Percentiles rank a stretch among this genome's conserved stretches.
Evolutionary conservation across 37 sponge, comb jelly and placozoan species (phyloP).

Genomic region (Agelas oroides): DNA sequence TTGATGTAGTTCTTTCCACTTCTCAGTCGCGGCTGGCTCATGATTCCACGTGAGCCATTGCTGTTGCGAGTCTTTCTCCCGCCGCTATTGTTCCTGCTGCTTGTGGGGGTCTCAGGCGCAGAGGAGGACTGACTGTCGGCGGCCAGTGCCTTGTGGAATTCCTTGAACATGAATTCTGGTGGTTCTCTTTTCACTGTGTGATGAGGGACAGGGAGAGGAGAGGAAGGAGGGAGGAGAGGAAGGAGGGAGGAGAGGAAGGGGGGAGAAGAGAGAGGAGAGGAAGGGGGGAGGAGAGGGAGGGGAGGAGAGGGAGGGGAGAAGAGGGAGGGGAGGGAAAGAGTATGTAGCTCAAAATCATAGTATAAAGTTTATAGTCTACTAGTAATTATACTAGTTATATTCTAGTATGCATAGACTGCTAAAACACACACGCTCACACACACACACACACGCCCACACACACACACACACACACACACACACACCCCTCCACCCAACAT

Average conservation of each 20-base stretch:
- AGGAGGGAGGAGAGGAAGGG: background rate
- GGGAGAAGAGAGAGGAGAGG: conserved; percentile 3
- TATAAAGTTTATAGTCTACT: too few species aligned
- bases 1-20: conserved; percentile 67
- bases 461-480: too few species aligned
- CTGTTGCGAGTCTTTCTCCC: conserved; percentile 69
- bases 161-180: conserved; percentile 72
- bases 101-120: too few species aligned
- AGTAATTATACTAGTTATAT: too few species aligned
- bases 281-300: too few species aligned
- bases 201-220: background rate
- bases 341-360: background rate
- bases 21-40: conserved; percentile 35
- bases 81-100: too few species aligned
- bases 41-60: conserved; percentile 41
- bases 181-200: conserved; percentile 45
- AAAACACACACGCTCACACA: too few species aligned
- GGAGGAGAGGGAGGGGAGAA: background rate
- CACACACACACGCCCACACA: too few species aligned
- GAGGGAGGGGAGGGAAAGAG: background rate
- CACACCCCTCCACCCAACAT: too few species aligned
- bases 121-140: background rate
- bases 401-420: too few species aligned
- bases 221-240: background rate
- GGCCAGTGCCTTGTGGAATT: conserved; percentile 46